Evolutionary conservation across 1,140 invertebrate species (phyloP).

Genomic region (Magallana ariakensis): DNA sequence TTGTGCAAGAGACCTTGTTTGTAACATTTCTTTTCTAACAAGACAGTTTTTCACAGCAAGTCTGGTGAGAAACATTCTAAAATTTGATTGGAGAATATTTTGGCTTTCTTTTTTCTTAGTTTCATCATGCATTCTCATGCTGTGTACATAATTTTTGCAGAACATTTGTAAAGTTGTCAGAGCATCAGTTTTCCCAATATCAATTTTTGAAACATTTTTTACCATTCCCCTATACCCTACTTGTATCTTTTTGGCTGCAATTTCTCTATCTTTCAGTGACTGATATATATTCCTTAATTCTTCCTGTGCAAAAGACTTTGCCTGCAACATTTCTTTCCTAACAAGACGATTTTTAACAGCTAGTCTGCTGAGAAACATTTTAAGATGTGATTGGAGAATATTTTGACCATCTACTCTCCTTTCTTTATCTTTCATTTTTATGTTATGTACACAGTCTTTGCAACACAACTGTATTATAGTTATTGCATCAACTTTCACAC

Average conservation of each 20-base stretch:
- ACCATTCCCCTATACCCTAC: slow-evolving; percentile 7
- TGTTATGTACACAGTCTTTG: slow-evolving; percentile 3
- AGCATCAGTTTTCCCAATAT: neutral
- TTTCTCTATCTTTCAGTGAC: slow-evolving; percentile 47
- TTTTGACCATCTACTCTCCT: neutral
- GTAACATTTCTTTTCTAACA: slow-evolving; percentile 28
- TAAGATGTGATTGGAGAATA: neutral
- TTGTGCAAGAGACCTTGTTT: slow-evolving; percentile 36
- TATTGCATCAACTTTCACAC: neutral
- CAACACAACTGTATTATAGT: neutral
- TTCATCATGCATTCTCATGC: neutral
- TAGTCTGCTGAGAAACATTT: neutral
- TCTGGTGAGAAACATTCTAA: slow-evolving; percentile 1
- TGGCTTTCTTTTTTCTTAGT: neutral
- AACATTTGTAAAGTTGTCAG: neutral
- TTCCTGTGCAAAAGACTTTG: slow-evolving; percentile 41
- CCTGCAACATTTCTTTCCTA: slow-evolving; percentile 31
- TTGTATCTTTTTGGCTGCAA: slow-evolving; percentile 79
- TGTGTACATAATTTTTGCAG: neutral
- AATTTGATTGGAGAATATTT: slow-evolving; percentile 5
- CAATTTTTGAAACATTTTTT: slow-evolving; percentile 79
- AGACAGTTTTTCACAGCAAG: neutral
- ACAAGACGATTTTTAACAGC: neutral
- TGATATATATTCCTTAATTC: slow-evolving; percentile 44
- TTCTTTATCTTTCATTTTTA: neutral